A percentile compares a stretch with the other conserved stretches of the same genome.
Evolutionary conservation across 2,113 vertebrate species (phyloP).

Genomic region (Gyps fulvus): DNA sequence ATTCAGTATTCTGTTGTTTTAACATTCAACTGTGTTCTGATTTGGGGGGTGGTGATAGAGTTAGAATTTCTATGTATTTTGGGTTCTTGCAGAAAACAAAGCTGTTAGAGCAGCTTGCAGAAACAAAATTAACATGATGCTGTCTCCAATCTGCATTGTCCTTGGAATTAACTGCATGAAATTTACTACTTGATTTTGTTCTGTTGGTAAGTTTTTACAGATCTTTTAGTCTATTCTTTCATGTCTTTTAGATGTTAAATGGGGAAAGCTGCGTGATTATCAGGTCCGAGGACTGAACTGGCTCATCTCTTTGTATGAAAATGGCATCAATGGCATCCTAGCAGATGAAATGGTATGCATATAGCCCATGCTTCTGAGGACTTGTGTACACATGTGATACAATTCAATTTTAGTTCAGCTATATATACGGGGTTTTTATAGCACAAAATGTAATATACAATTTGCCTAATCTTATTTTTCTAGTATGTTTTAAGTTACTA

Average conservation of each 20-base stretch:
- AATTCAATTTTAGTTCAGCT: not conserved
- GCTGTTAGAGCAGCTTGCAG: not conserved
- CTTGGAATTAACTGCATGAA: not conserved
- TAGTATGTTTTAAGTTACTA: not conserved
- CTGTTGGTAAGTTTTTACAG: not conserved
- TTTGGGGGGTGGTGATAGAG: not conserved
- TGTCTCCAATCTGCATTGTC: not conserved
- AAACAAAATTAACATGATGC: not conserved
- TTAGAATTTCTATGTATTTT: not conserved
- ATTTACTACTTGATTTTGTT: not conserved
- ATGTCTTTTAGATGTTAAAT: constrained; percentile 84
- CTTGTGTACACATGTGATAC: not conserved
- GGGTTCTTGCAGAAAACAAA: not conserved
- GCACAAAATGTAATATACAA: not conserved
- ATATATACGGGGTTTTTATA: not conserved
- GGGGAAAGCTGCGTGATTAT: constrained; percentile 94
- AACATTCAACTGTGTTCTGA: not conserved
- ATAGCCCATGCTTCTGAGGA: not conserved
- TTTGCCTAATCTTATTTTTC: not conserved
- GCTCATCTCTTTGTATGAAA: constrained; percentile 99
- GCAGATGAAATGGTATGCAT: constrained; percentile 95
- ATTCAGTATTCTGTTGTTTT: not conserved
- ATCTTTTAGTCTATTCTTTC: not conserved
- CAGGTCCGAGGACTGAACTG: constrained; percentile 96
- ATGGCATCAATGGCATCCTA: constrained; percentile 97